phyloP scores from a whole-genome alignment of 1,140 invertebrate genomes.

The Ceratosolen fusciceps region DNA sequence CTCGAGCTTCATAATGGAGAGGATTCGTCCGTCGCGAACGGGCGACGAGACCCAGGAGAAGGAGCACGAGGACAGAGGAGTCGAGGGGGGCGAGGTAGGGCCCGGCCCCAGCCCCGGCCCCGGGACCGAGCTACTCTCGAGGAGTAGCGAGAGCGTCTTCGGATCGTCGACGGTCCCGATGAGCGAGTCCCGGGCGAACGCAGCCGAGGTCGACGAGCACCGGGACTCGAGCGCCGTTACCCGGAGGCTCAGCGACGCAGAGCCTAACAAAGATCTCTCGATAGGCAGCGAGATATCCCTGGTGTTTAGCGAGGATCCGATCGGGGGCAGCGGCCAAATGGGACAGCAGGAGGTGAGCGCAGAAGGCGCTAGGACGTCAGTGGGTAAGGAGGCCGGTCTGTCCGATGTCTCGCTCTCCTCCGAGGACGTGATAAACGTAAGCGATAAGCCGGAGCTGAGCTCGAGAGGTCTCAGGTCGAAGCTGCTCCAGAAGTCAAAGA shows the following conservation, averaged over 20 bases:
- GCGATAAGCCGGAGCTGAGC: background rate
- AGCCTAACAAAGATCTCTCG: background rate
- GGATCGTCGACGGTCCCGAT: background rate
- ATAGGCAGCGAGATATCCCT: background rate
- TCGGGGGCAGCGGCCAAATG: background rate
- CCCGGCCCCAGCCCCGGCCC: background rate
- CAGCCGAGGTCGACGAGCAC: background rate
- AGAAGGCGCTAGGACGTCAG: background rate
- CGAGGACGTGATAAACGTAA: background rate
- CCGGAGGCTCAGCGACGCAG: background rate
- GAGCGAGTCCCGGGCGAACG: background rate
- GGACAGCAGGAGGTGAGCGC: background rate
- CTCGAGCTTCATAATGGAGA: background rate
- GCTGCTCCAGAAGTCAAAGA: conserved; percentile 4
- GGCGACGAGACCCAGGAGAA: background rate
- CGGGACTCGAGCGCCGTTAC: no score
- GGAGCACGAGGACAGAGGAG: background rate
- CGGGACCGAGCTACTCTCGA: background rate
- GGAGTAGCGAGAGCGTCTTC: background rate
- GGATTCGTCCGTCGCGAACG: background rate
- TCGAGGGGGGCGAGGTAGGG: background rate
- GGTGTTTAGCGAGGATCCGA: background rate
- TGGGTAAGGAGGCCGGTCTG: background rate
- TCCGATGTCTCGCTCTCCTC: background rate
- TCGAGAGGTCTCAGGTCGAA: conserved; percentile 3